These are phyloP conservation scores for Chamaea fasciata DNA, from an alignment of 2,113 vertebrate species.

Conservation along the genomic window DNA sequence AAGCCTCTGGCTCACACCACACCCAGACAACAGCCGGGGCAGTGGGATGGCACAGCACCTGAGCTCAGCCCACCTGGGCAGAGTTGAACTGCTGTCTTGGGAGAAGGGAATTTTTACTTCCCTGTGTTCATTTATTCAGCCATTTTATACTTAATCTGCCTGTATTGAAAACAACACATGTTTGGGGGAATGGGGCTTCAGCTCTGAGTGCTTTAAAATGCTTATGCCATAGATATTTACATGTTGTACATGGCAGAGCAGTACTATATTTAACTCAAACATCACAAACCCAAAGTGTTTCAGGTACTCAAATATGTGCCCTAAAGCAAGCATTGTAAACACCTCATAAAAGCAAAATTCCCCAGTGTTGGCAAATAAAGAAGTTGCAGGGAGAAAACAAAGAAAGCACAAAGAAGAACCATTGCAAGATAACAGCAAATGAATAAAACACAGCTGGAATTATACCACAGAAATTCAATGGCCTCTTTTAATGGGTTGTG, in stretches of 20 bases:
- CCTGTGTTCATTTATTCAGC: accelerated
- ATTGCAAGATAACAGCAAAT: neutral
- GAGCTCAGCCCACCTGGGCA: neutral
- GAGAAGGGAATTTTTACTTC: neutral
- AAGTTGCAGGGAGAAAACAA: constrained; percentile 9
- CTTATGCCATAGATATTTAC: neutral
- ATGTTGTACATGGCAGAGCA: neutral
- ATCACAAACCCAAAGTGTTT: neutral
- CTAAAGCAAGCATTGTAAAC: constrained; percentile 33
- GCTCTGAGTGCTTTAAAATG: neutral
- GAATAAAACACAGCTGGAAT: neutral
- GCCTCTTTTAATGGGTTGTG: neutral
- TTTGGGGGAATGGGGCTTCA: neutral
- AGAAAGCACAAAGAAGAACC: neutral
- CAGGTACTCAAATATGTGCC: neutral
- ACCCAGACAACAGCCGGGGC: neutral
- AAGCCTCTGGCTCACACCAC: neutral
- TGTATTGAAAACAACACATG: neutral
- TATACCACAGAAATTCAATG: neutral
- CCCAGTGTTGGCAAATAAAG: constrained; percentile 24
- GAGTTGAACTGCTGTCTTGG: neutral
- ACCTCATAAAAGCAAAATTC: constrained; percentile 45
- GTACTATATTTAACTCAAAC: constrained; percentile 3
- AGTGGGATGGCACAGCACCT: neutral
- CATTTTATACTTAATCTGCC: neutral